Base-by-base conservation (phyloP, 1,140 invertebrate genomes). In the Sweltsa coloradensis region DNA sequence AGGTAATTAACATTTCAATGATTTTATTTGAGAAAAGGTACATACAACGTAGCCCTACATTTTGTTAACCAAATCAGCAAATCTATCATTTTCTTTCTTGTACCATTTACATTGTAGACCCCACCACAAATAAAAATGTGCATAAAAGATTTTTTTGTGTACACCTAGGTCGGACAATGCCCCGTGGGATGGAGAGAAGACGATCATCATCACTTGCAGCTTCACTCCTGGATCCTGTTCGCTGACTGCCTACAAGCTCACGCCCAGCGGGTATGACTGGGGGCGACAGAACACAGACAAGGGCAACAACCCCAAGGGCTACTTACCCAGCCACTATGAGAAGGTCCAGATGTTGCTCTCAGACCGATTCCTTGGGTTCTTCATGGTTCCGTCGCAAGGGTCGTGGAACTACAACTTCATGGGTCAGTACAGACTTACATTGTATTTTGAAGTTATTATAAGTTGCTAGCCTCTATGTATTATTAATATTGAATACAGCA, bases 331-430 rank as follows among this genome's bases (percentile, higher is more conserved):
- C 51, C 96, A 99, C 63, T 99, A 99, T 57, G 95, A 99, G 60
- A 88, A 93, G 57, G 95, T 99, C n/a, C 95, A 99, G 69, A 99
- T 99, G 95, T 65, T 99, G 51, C 68, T 99, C 18, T 97, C 95
- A 0, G 95, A 99, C 66, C 73, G 94, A 52, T 99, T 99, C 70
- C 78, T 97, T 5, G 97, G 96, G 11, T 98, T 97, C 71, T 99
- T 98, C 64, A 98, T 99, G 97, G 89, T 96, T 34, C 96, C 96
- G 0, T 75, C 81, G 22, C 90, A 96, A 68, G 86, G 89, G 24
- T 96, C 94, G 19, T 99, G 96, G 97, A 99, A 99, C 70, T 99
- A 97, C 61, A 99, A 99, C 64, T 99, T 99, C 60, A 98, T 98
- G 93, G 96, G 92, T 90, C 65, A 72, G 73, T 65, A n/a, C n/a